phyloP scores from a whole-genome alignment of 2,113 vertebrate species.

The Mustelus asterias region DNA sequence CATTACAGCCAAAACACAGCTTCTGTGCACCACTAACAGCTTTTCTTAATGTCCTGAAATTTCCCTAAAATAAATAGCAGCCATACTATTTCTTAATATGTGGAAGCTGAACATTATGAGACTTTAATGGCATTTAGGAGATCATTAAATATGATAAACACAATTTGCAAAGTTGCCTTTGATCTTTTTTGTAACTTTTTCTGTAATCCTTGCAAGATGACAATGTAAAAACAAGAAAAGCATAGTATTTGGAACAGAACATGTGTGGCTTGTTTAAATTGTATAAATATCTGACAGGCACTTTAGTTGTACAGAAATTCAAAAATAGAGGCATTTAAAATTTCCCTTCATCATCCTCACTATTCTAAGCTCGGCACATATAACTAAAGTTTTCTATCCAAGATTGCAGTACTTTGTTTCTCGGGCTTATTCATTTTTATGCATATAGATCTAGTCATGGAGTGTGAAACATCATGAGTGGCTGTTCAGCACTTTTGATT shows the following conservation, averaged over 20 bases:
- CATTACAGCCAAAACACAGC: slow-evolving; percentile 99
- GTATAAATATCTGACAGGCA: slow-evolving; percentile 1
- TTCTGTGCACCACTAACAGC: slow-evolving; percentile 84
- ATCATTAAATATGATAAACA: background rate
- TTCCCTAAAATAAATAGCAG: slow-evolving; percentile 27
- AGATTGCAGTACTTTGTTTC: background rate
- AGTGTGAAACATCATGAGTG: slow-evolving; percentile 1
- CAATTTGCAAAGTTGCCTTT: slow-evolving; percentile 23
- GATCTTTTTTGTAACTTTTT: slow-evolving; percentile 10
- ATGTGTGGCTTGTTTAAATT: background rate
- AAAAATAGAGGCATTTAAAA: background rate
- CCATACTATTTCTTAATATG: slow-evolving; percentile 3
- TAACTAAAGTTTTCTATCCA: background rate
- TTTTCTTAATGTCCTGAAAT: slow-evolving; percentile 71
- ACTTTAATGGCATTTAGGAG: slow-evolving; percentile 34
- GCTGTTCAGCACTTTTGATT: background rate
- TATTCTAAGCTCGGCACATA: background rate
- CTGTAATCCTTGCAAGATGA: background rate
- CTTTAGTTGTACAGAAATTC: background rate
- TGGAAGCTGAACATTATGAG: slow-evolving; percentile 11
- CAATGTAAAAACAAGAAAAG: background rate
- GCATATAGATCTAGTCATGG: background rate
- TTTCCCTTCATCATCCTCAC: background rate
- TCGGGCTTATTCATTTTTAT: background rate
- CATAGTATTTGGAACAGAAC: background rate